Conservation (phyloP, 1,140 invertebrate species). For the Popillia japonica region DNA sequence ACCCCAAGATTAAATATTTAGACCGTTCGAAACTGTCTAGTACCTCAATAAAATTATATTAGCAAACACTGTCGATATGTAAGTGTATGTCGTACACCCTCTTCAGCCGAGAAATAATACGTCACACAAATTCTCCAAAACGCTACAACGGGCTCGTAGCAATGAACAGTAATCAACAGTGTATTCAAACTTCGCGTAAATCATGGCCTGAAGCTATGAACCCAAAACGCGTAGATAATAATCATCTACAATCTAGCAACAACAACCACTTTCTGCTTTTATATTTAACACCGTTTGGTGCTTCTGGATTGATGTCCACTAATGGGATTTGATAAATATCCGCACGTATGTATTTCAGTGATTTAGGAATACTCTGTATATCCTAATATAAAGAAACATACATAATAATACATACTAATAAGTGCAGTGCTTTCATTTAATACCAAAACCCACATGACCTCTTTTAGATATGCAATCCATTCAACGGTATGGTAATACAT, state of each 20-base stretch:
- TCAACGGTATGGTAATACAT: too few relatives aligned
- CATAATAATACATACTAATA: too few relatives aligned
- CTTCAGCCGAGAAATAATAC: conserved; percentile 40
- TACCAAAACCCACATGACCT: too few relatives aligned
- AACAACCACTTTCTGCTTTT: neutral
- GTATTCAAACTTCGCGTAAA: conserved; percentile 50
- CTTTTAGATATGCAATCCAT: too few relatives aligned
- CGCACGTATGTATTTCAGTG: too few relatives aligned
- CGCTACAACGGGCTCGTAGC: conserved; percentile 50
- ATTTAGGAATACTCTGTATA: too few relatives aligned
- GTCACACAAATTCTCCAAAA: conserved; percentile 50
- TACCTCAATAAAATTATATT: neutral
- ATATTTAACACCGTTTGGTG: neutral
- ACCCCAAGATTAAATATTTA: neutral
- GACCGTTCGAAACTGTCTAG: neutral
- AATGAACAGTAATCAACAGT: conserved; percentile 50
- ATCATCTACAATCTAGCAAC: conserved; percentile 46
- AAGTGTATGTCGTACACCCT: too few relatives aligned
- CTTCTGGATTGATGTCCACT: neutral
- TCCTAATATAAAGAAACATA: too few relatives aligned
- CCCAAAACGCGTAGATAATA: conserved; percentile 46
- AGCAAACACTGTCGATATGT: neutral
- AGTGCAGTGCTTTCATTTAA: too few relatives aligned
- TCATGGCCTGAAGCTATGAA: conserved; percentile 47
- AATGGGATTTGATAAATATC: too few relatives aligned